Percentiles rank a stretch among this genome's conserved stretches.
Conservation (phyloP, 1,140 invertebrate species). For the Idris sp. region DNA sequence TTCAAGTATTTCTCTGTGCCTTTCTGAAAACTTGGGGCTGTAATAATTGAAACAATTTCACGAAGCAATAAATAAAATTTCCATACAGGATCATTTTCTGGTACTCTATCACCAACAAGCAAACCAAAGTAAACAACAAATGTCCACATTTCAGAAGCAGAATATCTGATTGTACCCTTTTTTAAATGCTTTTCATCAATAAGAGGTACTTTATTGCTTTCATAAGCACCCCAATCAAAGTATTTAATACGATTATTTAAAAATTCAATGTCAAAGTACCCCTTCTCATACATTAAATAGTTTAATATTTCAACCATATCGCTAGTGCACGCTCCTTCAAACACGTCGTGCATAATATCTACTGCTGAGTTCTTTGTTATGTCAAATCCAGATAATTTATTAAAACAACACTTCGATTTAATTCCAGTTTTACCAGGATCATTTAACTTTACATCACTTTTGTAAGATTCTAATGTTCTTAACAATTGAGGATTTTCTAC, state of each 20-base stretch:
- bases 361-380: constrained; percentile 4
- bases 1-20: not conserved
- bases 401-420: constrained; percentile 3
- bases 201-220: not conserved
- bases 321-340: constrained; percentile 5
- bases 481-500: too few relatives aligned
- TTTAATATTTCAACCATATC: constrained; percentile 10
- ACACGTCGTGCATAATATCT: constrained; percentile 8
- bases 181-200: not conserved
- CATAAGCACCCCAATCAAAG: constrained; percentile 3
- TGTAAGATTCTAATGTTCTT: not conserved
- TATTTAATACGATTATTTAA: constrained; percentile 4
- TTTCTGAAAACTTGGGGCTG: constrained; percentile 11
- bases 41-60: not conserved
- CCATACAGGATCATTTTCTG: constrained; percentile 14
- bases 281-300: not conserved
- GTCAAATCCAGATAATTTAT: constrained; percentile 1
- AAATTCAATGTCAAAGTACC: not conserved
- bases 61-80: constrained; percentile 17
- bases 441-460: constrained; percentile 15
- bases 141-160: constrained; percentile 19
- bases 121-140: constrained; percentile 16
- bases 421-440: constrained; percentile 3
- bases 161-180: constrained; percentile 13
- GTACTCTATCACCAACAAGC: constrained; percentile 14